These are phyloP conservation scores for Lutjanus campechanus DNA, from an alignment of 2,797 vertebrate genomes.

Conservation along the genomic window DNA sequence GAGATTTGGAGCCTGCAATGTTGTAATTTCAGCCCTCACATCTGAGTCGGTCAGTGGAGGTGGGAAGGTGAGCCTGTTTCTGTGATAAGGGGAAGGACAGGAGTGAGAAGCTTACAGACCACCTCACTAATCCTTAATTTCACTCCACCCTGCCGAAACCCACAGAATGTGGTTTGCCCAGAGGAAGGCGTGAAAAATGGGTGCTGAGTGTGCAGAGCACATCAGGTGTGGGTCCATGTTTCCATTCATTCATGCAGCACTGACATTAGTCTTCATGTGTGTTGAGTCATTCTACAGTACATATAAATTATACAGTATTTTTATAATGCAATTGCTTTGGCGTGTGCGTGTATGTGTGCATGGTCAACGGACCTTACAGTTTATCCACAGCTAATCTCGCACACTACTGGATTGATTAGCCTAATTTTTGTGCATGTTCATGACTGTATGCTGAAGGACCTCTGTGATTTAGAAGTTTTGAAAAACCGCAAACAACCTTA, in stretches of 20 bases:
- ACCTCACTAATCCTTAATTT: constrained; percentile 4
- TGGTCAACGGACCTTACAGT: too few relatives aligned
- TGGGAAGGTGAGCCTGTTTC: constrained; percentile 56
- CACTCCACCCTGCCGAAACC: constrained; percentile 10
- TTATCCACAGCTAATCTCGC: too few relatives aligned
- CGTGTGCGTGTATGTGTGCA: too few relatives aligned
- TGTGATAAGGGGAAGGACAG: constrained; percentile 42
- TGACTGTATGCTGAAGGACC: too few relatives aligned
- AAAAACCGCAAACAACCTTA: too few relatives aligned
- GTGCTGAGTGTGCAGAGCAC: constrained; percentile 1
- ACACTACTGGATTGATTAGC: too few relatives aligned
- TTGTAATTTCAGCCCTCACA: constrained; percentile 75
- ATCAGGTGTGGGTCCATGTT: constrained; percentile 5
- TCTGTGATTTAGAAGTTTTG: too few relatives aligned
- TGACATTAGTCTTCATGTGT: neutral
- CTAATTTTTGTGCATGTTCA: too few relatives aligned
- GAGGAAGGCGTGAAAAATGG: constrained; percentile 27
- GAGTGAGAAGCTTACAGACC: constrained; percentile 32
- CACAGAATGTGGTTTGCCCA: constrained; percentile 19
- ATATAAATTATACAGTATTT: neutral
- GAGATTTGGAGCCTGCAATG: constrained; percentile 67
- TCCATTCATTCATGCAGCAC: neutral
- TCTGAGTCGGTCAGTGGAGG: constrained; percentile 40
- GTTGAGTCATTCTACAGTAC: neutral
- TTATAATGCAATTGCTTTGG: too few relatives aligned